Conservation (phyloP, 2,888 invertebrate genomes). For the Keiferia lycopersicella region DNA sequence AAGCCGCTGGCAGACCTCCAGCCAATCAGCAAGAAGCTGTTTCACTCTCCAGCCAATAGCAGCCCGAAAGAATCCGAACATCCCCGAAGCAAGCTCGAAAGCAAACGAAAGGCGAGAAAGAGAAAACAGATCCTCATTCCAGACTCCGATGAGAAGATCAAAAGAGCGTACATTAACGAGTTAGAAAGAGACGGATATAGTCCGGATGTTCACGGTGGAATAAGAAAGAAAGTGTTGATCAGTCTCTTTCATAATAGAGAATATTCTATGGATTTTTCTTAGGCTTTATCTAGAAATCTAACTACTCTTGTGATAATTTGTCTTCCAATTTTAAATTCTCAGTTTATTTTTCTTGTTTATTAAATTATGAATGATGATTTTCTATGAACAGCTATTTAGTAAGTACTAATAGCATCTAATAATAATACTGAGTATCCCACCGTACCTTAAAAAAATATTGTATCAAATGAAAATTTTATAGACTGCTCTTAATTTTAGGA, state of each 20-base stretch:
- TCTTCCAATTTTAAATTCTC: neutral
- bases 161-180: conserved; percentile 60
- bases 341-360: neutral
- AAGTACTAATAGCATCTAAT: no score
- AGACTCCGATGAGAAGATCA: conserved; percentile 55
- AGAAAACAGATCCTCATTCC: conserved; percentile 58
- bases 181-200: conserved; percentile 55
- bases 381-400: no score
- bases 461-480: no score
- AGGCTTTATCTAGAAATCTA: neutral
- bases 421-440: no score
- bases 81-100: conserved; percentile 39
- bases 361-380: neutral
- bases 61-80: conserved; percentile 42
- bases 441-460: no score
- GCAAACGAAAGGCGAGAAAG: conserved; percentile 49
- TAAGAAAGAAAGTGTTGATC: conserved; percentile 61
- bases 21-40: conserved; percentile 65
- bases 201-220: conserved; percentile 50
- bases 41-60: conserved; percentile 58
- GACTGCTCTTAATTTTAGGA: no score
- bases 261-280: conserved; percentile 56
- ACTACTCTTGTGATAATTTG: neutral
- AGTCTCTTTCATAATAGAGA: conserved; percentile 68
- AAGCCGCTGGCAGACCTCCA: conserved; percentile 48